Base-by-base conservation (phyloP, 2,888 invertebrate genomes). In the Phyllotreta cruciferae region DNA sequence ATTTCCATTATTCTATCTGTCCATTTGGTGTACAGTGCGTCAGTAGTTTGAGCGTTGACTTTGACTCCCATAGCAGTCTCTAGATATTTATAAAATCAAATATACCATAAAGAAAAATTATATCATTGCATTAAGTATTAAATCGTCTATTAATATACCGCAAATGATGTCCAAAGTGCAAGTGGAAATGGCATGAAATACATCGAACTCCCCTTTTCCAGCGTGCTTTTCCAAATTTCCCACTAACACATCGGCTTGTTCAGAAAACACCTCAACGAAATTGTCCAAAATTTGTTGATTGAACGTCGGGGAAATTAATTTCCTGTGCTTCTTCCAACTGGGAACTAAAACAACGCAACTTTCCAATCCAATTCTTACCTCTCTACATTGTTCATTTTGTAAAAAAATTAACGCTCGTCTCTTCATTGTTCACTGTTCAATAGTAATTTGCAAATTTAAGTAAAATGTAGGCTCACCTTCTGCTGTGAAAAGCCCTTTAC, bases 1-100 rank as follows among this genome's bases (percentile, higher is more conserved):
- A 71, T 70, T 60, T 70, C 73, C 63, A 74, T 45, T 6, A 69
- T 45, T 56, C 74, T 74, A 56, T 75, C 74, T 14, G 63, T 58
- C 69, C 71, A 73, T 47, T 66, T 62, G 5, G 68, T 57, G 54
- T 88, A 89, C n/a, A 85, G 83, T 0, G 85, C 84, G 57, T 87
- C 84, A 0, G 82, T 80, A 47, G 83, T 82, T 73, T 87, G 86
- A 0, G 86, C 85, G 60, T 86, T 82, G 76, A 90, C 85, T 50
- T 84, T 82, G 63, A 86, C 83, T 0, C 90, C 90, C 90, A 91
- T 90, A 0, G 90, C 88, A 1, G 90, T 88, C 77, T 90, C 90
- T 88, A 63, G 45, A 73, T 72, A 50, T 24, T 24, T 24, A 24
- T 24, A 24, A 24, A 24, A 24, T 24, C 4, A 24, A 24, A 24